These are phyloP conservation scores for Chamaea fasciata DNA, from an alignment of 2,113 vertebrate species.

Conservation along the genomic window DNA sequence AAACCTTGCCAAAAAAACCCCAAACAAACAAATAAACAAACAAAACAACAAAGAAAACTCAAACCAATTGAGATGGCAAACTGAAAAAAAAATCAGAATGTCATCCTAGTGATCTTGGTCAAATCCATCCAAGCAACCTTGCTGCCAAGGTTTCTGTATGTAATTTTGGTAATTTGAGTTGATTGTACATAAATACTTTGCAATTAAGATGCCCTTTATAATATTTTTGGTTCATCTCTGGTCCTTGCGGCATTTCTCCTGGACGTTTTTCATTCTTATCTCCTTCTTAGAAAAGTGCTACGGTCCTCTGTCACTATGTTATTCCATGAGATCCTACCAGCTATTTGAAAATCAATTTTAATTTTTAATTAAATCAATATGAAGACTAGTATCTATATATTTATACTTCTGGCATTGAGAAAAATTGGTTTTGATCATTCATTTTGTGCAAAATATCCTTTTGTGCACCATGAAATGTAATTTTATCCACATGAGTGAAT, in stretches of 20 bases:
- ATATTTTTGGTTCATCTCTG: not conserved
- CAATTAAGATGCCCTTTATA: not conserved
- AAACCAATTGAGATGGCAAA: not conserved
- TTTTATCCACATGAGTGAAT: constrained; percentile 35
- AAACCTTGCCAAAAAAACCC: not conserved
- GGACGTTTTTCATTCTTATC: not conserved
- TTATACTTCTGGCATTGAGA: not conserved
- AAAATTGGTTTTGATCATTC: constrained; percentile 3
- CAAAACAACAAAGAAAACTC: not conserved
- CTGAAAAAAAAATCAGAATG: not conserved
- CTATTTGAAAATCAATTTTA: not conserved
- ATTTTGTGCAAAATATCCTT: not conserved
- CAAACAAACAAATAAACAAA: not conserved
- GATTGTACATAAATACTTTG: not conserved
- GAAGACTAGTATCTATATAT: not conserved
- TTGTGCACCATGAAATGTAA: not conserved
- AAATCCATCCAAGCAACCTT: not conserved
- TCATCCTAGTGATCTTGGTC: not conserved
- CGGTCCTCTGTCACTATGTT: not conserved
- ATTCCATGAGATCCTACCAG: not conserved
- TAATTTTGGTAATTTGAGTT: not conserved
- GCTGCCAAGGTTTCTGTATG: not conserved
- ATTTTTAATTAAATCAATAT: not conserved
- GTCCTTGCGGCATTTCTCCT: not conserved
- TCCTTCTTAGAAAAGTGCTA: not conserved